Base-by-base conservation (phyloP, 2,888 invertebrate species). In the Teleiodes luculella region DNA sequence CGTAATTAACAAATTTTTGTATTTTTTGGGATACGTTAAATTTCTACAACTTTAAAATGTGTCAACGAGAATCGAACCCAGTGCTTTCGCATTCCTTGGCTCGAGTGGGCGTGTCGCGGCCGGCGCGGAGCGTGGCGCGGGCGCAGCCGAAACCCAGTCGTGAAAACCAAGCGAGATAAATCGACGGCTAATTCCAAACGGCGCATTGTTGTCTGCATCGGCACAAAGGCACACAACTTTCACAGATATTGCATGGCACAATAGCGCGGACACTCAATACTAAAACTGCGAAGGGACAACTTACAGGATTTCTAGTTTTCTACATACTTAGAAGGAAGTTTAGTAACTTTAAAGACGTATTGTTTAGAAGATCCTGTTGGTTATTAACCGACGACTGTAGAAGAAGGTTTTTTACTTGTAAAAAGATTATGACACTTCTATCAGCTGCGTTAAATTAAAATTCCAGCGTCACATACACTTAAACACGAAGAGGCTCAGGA, bases 141-240 rank as follows among this genome's bases (percentile, higher is more conserved):
- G n/a, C 18, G 18, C 66, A 63, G 67, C 64, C 57, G 60, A 63
- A 66, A 64, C 64, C 62, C 67, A 65, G 61, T 71, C 78, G 75
- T 76, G 80, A 78, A 84, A 81, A 80, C 77, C 78, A 76, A n/a
- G n/a, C 80, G 79, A 81, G 84, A 85, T 86, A 86, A 83, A 84
- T 85, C 83, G 82, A 85, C 80, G 74, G 84, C 83, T 87, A 86
- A 87, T 87, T 86, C 78, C 74, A 78, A 87, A 86, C 78, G 77
- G 83, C 76, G 79, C 76, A 87, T 87, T 87, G 87, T 86, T 86
- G 86, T 87, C 82, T 84, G 80, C 74, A 68, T 70, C 72, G 68
- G 68, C 76, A 83, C 83, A 86, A 87, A 84, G 83, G 80, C 73
- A 74, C 78, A 77, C 79, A 80, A 82, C 85, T 84, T 86, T 83